Evolutionary conservation across 2,797 vertebrate genomes (phyloP), one percentile per base, ranked within the genome.

Genomic region (Parotocinclus haroldoi): DNA sequence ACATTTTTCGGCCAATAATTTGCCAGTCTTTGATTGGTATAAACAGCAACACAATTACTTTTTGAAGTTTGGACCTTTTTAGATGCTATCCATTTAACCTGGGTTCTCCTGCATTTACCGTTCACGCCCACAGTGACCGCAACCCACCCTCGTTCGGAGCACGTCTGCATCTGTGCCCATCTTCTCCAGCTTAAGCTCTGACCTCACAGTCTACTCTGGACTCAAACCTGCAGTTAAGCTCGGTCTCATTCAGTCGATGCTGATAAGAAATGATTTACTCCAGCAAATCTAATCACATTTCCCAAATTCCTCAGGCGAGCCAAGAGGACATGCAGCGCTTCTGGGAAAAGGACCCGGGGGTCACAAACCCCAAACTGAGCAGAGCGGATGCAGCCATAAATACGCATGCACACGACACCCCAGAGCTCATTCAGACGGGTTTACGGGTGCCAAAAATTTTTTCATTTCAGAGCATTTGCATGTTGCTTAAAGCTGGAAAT

Each of bases 221-320:
- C 36, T 5, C 27, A 2, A 27, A 27, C n/a, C 14, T 39, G 12
- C 9, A 36, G 11, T 14, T 49, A 37, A 1, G 9, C 9, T 9
- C 16, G n/a, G 12, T 10, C 49, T 3, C 4, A 0, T 45, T 56
- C 1, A 46, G 44, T 38, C 44, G 18, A 7, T 2, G 10, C 49
- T 7, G 12, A 13, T 37, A 14, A 49, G 36, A 68, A 46, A 46
- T 36, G 0, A 46, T 5, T 60, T 56, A 62, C 40, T 48, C 13
- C 0, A 3, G 7, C 44, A 50, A 68, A 53, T 59, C 61, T 16
- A 38, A 62, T 55, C 56, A 51, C 61, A 51, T 60, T 9, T 37
- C 49, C 39, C 14, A 16, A 4, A 53, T 14, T 53, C 53, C 50
- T 10, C 14, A 54, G 40, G 1, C 38, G 42, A 48, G n/a, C n/a